phyloP scores from a whole-genome alignment of 2,113 vertebrate genomes.

The Oreochromis niloticus region DNA sequence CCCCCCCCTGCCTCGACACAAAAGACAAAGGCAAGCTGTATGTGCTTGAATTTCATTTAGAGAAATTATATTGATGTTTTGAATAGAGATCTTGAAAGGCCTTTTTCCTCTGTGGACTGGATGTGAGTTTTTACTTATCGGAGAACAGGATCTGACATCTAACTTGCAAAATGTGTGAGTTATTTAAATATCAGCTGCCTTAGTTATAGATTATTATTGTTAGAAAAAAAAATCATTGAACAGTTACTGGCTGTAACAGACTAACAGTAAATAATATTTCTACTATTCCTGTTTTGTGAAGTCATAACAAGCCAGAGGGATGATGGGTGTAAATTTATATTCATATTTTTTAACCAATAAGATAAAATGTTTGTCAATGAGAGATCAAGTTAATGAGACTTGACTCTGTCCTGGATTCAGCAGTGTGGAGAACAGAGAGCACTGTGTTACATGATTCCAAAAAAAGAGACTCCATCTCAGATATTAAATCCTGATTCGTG shows the following conservation, averaged over 20 bases:
- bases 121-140: not conserved
- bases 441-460: not conserved
- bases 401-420: not conserved
- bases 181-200: constrained; percentile 34
- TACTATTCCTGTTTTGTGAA: not conserved
- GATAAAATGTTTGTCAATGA: not conserved
- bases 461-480: not conserved
- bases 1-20: not conserved
- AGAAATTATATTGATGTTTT: not conserved
- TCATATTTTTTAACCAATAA: not conserved
- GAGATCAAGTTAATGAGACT: too few relatives aligned
- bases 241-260: not conserved
- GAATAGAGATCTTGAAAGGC: not conserved
- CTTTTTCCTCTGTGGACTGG: not conserved
- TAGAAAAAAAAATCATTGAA: not conserved
- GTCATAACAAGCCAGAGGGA: not conserved
- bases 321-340: not conserved
- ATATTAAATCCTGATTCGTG: not conserved
- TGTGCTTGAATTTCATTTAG: constrained; percentile 9
- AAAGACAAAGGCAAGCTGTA: not conserved
- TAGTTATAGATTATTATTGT: not conserved
- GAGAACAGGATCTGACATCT: constrained; percentile 30
- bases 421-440: not conserved
- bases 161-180: constrained; percentile 19
- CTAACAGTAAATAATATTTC: not conserved